phyloP scores from a whole-genome alignment of 2,888 invertebrate genomes.

The Calameuta pallipes region DNA sequence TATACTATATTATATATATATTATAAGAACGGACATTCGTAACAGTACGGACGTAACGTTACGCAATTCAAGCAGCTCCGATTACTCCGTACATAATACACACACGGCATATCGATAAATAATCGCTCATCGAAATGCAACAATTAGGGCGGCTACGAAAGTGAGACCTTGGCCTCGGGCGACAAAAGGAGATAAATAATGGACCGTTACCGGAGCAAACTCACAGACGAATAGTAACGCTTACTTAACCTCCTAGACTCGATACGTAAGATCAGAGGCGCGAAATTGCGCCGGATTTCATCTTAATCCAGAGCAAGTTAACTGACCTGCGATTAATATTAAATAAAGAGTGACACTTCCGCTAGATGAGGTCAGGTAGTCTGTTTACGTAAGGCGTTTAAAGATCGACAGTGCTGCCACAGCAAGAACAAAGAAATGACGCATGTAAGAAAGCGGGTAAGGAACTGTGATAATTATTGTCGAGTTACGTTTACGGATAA shows the following conservation, averaged over 20 bases:
- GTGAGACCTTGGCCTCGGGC: slow-evolving; percentile 31
- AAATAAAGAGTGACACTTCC: neutral
- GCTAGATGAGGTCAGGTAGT: neutral
- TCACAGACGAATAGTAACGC: neutral
- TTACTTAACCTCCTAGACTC: neutral
- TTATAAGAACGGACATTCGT: neutral
- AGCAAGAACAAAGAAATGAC: neutral
- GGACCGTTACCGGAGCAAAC: neutral
- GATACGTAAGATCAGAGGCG: neutral
- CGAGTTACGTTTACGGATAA: neutral
- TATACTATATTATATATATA: neutral
- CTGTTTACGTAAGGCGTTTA: neutral
- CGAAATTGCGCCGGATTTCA: neutral
- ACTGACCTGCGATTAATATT: neutral
- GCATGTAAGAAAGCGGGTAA: neutral
- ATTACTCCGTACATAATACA: neutral
- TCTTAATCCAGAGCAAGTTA: neutral
- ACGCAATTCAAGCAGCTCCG: neutral
- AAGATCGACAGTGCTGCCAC: neutral
- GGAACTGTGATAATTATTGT: neutral
- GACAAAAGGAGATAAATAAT: slow-evolving; percentile 13
- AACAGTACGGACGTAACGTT: neutral
- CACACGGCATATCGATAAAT: neutral
- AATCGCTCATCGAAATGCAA: neutral
- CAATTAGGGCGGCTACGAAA: slow-evolving; percentile 22